Conservation (phyloP, 2,797 vertebrate species). For the Masticophis lateralis region DNA sequence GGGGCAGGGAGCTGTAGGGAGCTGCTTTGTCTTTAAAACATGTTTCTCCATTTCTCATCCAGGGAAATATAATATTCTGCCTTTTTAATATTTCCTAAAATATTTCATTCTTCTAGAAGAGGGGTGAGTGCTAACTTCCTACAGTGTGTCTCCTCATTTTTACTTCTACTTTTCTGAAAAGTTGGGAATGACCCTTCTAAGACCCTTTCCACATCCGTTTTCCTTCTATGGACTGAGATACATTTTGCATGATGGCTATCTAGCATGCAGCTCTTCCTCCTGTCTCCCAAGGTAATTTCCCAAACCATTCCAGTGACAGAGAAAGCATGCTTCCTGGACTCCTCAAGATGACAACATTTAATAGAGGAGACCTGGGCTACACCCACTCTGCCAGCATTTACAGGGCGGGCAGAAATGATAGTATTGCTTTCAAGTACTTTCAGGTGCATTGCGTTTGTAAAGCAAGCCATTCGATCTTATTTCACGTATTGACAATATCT, state of each 20-base stretch:
- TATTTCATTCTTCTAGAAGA: too few species aligned
- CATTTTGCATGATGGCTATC: background rate
- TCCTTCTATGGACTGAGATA: background rate
- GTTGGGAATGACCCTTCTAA: background rate
- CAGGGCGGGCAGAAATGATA: background rate
- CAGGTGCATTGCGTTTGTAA: background rate
- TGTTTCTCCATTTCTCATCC: too few species aligned
- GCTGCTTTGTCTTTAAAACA: too few species aligned
- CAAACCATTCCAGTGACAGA: background rate
- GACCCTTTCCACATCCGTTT: background rate
- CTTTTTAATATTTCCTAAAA: too few species aligned
- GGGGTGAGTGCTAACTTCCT: too few species aligned
- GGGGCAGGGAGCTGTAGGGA: too few species aligned
- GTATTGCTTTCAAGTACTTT: background rate
- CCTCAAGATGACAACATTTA: background rate
- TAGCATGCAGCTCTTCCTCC: background rate
- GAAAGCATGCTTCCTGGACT: background rate
- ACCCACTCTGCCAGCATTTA: background rate
- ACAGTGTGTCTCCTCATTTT: background rate
- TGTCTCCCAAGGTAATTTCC: background rate
- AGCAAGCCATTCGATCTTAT: slow-evolving; percentile 3
- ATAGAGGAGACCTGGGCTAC: background rate
- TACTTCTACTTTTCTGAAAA: background rate
- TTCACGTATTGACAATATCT: background rate
- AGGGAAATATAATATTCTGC: too few species aligned